A percentile compares a stretch with the other conserved stretches of the same genome.
phyloP scores from a whole-genome alignment of 2,113 vertebrate species.

The Xyliphius kryptos region DNA sequence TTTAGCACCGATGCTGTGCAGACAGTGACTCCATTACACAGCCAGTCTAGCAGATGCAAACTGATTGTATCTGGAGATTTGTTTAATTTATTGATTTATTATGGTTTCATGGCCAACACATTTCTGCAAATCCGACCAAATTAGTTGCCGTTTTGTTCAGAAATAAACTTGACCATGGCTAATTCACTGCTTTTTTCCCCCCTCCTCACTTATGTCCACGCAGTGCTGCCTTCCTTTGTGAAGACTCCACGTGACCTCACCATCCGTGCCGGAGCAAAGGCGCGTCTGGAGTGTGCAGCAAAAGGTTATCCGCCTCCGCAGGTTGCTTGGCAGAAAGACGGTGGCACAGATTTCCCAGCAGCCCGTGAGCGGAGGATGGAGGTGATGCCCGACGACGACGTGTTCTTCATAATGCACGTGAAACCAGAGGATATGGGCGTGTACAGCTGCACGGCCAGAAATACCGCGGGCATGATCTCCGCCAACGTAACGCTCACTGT shows the following conservation, averaged over 20 bases:
- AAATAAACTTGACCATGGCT: no score
- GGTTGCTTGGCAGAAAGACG: conserved; percentile 97
- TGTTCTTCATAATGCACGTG: conserved; percentile 91
- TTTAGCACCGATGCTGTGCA: no score
- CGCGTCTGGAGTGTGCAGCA: conserved; percentile 83
- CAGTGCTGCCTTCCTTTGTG: conserved; percentile 86
- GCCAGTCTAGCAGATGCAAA: no score
- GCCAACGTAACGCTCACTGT: conserved; percentile 89
- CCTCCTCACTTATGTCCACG: no score
- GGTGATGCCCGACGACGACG: conserved; percentile 92
- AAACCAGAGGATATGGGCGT: conserved; percentile 90
- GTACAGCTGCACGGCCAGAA: no score
- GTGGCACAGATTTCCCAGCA: conserved; percentile 90
- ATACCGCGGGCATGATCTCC: conserved; percentile 80
- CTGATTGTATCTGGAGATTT: no score
- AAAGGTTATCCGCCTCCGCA: conserved; percentile 82
- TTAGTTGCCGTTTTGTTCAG: no score
- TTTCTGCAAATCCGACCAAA: no score
- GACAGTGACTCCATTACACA: no score
- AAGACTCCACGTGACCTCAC: conserved; percentile 86
- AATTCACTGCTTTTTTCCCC: no score
- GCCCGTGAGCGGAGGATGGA: conserved; percentile 93
- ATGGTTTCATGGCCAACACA: no score
- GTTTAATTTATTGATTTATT: no score
- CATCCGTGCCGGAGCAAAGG: conserved; percentile 78